phyloP scores from a whole-genome alignment of 2,113 vertebrate genomes.

The Anseranas semipalmata region DNA sequence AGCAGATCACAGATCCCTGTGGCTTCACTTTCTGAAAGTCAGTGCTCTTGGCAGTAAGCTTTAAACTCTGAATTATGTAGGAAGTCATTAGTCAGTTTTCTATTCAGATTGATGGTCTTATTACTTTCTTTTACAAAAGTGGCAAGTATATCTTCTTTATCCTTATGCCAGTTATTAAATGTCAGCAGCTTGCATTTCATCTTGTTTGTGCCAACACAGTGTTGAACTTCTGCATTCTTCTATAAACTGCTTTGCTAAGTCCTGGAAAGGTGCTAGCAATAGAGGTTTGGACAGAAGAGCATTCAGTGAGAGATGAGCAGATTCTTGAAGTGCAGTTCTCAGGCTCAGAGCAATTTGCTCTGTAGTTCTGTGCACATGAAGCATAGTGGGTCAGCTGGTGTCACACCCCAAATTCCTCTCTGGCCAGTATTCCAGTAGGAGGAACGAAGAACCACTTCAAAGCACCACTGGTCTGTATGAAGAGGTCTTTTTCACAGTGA shows the following conservation, averaged over 20 bases:
- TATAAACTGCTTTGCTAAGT: neutral
- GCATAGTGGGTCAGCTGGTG: neutral
- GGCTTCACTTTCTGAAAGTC: neutral
- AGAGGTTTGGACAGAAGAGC: neutral
- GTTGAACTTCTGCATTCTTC: neutral
- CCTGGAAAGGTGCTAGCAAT: neutral
- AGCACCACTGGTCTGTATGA: neutral
- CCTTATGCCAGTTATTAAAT: neutral
- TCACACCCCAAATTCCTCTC: neutral
- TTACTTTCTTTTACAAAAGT: neutral
- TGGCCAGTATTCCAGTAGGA: neutral
- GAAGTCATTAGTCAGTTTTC: neutral
- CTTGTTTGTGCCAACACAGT: neutral
- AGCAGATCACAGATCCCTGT: neutral
- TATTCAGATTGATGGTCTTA: neutral
- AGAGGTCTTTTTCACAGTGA: neutral
- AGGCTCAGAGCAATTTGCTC: neutral
- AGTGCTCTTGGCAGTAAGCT: neutral
- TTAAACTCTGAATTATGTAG: neutral
- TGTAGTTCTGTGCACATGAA: fast-evolving
- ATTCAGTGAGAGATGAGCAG: neutral
- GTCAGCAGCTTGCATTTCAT: neutral
- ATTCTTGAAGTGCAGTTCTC: neutral
- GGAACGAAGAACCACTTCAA: slow-evolving; percentile 24
- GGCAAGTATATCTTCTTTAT: neutral